Base-by-base conservation (phyloP, 2,888 invertebrate genomes). In the Glyphotaelius pellucidus region DNA sequence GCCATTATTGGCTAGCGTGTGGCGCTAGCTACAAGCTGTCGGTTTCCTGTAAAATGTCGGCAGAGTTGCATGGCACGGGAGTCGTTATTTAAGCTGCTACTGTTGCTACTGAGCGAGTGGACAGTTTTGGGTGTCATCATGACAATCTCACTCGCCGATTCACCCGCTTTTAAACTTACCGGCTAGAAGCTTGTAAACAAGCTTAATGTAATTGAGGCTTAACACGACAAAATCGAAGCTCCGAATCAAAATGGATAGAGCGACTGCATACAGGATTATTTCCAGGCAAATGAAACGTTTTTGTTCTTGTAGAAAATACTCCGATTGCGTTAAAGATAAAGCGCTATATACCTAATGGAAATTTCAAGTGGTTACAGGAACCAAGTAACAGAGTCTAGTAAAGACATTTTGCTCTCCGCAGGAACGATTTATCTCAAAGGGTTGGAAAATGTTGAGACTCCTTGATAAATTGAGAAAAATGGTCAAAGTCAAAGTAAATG, bases 381-480 rank as follows among this genome's bases (percentile, higher is more conserved):
- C 47, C 47, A 30, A 4, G 25, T 83, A 25, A 83, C 35, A 35
- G 35, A 35, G 32, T 67, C 25, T n/a, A 67, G 67, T 67, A 67
- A 67, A 47, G 19, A 52, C 9, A 67, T 67, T 67, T 67, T 2
- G 67, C 9, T 67, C 25, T 67, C 67, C 67, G 9, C 67, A 25
- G 25, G 67, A 67, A 67, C 67, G n/a, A 67, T 67, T 67, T 67
- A 42, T 86, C 42, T 86, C n/a, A 30, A 42, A 19, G 83, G 86
- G 30, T 86, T n/a, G 47, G 42, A 86, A 47, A 86, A 42, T 86
- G 86, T 42, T 42, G 42, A 47, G 30, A 30, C 42, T 42, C n/a
- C 30, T 86, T 38, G 42, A 86, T 86, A 86, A 86, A 86, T 86
- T 86, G 86, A 42, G 86, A 86, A 86, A 86, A 86, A 86, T 30